Conservation (phyloP, 2,113 vertebrate species). For the Plestiodon gilberti region DNA sequence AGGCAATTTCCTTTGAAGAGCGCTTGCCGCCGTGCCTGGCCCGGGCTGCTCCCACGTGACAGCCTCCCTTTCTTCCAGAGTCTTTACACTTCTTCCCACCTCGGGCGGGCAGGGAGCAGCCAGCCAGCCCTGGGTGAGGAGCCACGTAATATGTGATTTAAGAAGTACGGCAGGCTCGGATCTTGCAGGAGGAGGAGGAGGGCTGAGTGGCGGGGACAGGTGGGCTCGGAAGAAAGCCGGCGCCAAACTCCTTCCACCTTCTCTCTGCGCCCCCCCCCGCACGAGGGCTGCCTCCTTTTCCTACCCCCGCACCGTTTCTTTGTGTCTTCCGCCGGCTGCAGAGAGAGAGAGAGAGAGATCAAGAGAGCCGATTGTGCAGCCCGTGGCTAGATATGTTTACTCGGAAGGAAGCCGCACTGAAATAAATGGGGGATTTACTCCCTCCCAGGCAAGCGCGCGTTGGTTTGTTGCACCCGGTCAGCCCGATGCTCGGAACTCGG, state of each 20-base stretch:
- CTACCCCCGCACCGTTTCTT: neutral
- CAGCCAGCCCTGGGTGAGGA: slow-evolving; percentile 10
- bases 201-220: slow-evolving; percentile 37
- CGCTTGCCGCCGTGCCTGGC: slow-evolving; percentile 47
- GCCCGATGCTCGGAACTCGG: no score
- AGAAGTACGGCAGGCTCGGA: slow-evolving; percentile 11
- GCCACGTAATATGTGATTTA: slow-evolving; percentile 40
- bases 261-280: neutral
- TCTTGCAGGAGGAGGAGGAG: slow-evolving; percentile 2
- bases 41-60: slow-evolving; percentile 70
- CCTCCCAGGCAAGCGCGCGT: no score
- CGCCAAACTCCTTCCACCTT: neutral
- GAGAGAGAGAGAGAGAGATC: neutral
- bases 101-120: neutral
- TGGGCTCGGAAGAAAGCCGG: slow-evolving; percentile 21
- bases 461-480: no score
- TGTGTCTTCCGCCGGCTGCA: neutral
- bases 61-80: slow-evolving; percentile 48
- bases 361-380: neutral
- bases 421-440: no score
- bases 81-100: slow-evolving; percentile 32
- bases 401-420: neutral
- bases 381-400: neutral
- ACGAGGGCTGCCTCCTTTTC: neutral
- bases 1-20: slow-evolving; percentile 79